These are phyloP conservation scores for Isurus oxyrinchus DNA, from an alignment of 2,113 vertebrate genomes.

Conservation along the genomic window DNA sequence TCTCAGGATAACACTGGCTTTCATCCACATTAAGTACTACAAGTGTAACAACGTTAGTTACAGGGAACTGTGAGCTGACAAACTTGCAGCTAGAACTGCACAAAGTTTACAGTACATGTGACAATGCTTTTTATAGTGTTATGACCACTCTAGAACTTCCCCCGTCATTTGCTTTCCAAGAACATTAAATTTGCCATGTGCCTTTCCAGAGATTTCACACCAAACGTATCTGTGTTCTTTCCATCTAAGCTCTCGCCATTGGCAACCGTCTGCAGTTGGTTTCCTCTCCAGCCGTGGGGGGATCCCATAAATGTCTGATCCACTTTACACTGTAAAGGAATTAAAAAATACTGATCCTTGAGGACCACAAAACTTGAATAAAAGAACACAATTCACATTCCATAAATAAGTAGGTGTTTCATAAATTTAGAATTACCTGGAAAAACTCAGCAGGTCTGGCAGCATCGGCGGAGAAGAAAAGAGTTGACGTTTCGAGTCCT, in stretches of 20 bases:
- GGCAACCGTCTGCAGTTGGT: conserved; percentile 56
- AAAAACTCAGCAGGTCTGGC: too few relatives aligned
- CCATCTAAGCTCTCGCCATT: conserved; percentile 59
- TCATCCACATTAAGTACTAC: conserved; percentile 16
- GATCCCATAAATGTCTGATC: conserved; percentile 66
- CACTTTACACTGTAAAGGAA: conserved; percentile 59
- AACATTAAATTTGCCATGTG: conserved; percentile 70
- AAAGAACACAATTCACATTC: background rate
- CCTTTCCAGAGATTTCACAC: conserved; percentile 70
- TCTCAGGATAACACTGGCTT: background rate
- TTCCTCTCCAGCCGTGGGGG: conserved; percentile 73
- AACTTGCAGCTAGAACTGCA: conserved; percentile 13
- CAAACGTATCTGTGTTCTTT: conserved; percentile 63
- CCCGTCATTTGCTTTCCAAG: conserved; percentile 71
- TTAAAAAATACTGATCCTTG: background rate
- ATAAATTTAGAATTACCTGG: background rate
- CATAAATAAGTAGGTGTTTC: background rate
- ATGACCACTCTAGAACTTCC: conserved; percentile 29
- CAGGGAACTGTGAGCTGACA: background rate
- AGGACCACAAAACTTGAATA: background rate
- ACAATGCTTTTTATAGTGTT: conserved; percentile 22
- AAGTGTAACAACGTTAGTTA: conserved; percentile 20
- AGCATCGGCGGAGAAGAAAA: too few relatives aligned
- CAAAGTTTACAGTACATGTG: conserved; percentile 29
- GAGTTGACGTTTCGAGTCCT: too few relatives aligned